A percentile compares a stretch with the other conserved stretches of the same genome.
Evolutionary conservation across 2,888 invertebrate genomes (phyloP).

Genomic region (Lamellibrachia satsuma): DNA sequence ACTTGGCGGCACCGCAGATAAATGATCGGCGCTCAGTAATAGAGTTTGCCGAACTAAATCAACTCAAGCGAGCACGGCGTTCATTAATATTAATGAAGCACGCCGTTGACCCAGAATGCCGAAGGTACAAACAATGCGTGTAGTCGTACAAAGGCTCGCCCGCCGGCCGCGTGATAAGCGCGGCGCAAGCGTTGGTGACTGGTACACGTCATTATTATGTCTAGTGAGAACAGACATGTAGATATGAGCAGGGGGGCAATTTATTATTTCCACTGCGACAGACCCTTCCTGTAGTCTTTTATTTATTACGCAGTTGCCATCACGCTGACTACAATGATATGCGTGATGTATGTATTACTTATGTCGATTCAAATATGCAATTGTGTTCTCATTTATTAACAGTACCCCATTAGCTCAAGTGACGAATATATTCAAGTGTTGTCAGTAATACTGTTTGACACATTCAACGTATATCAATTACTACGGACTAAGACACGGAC

Average conservation of each 20-base stretch:
- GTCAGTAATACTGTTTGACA: too few relatives aligned
- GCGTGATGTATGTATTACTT: background rate
- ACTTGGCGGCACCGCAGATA: background rate
- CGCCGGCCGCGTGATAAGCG: background rate
- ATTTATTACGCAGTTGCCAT: background rate
- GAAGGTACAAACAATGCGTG: background rate
- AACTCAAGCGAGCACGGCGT: background rate
- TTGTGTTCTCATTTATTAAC: background rate
- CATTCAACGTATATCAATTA: too few relatives aligned
- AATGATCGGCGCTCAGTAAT: conserved; percentile 4
- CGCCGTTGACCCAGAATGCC: conserved; percentile 14
- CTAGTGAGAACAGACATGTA: background rate
- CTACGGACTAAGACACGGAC: too few relatives aligned
- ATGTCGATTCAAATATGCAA: background rate
- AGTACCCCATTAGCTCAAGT: background rate
- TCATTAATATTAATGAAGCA: background rate
- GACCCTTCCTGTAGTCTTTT: too few relatives aligned
- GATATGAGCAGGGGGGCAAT: background rate
- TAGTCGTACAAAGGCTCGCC: background rate
- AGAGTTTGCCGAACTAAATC: background rate
- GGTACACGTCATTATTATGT: background rate
- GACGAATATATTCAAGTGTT: background rate
- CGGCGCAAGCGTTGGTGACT: background rate
- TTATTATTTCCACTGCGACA: background rate
- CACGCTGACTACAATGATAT: background rate